Base-by-base conservation (phyloP, 2,113 vertebrate species). In the Vicugna pacos region DNA sequence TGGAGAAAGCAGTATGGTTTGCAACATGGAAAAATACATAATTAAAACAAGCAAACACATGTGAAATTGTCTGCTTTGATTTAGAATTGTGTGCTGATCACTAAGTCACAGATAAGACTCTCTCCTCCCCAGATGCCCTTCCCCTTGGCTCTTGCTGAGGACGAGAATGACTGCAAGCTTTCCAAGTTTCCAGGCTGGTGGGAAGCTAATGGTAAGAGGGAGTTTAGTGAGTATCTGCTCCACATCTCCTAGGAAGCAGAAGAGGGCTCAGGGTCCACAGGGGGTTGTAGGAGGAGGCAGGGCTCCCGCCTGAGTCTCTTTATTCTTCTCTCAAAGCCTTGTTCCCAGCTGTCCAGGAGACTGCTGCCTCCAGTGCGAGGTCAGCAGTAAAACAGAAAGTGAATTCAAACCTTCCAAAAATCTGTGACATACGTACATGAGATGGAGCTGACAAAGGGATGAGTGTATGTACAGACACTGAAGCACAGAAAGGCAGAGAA, bases 401-500 rank as follows among this genome's bases (percentile, higher is more conserved):
- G 52, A n/a, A 20, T 17, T 22, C 19, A 19, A 54, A n/a, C 42
- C n/a, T 70, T 73, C 22, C 38, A 90, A 11, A 12, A 17, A 26
- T 6, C 58, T 38, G 42, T 42, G 42, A 9, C 3, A 9, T 13
- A 32, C 2, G 1, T 0, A 16, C 48, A 5, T 3, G n/a, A 28
- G 15, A n/a, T 12, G 6, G 10, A n/a, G 54, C 50, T 38, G 22
- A 5, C 17, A 26, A 28, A 20, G 14, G 28, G 69, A n/a, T 5
- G 3, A 48, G 5, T 8, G 62, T 38, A 5, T 30, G 24, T 9
- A 17, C 1, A 0, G 4, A 11, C 50, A 20, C 0, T 16, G 9
- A 28, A 16, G 20, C 14, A 3, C 2, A 17, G 70, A 17, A 9
- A 6, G 5, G 26, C 48, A 92, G 58, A 38, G 15, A 6, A 8